phyloP scores from a whole-genome alignment of 2,113 vertebrate genomes.

The Chrysochloris asiatica region DNA sequence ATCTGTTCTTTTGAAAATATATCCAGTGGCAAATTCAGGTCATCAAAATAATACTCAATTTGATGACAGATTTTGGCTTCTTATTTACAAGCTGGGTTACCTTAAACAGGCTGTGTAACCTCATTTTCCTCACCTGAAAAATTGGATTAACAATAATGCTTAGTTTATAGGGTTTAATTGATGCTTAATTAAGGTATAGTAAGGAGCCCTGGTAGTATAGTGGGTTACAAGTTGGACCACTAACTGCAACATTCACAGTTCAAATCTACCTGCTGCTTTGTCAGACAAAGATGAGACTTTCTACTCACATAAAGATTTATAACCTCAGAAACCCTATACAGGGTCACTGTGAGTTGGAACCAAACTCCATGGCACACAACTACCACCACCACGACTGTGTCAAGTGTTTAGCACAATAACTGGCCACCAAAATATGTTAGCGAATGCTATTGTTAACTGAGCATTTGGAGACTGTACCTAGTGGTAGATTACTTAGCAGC shows the following conservation, averaged over 20 bases:
- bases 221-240: too few relatives aligned
- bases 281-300: too few relatives aligned
- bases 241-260: too few relatives aligned
- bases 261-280: too few relatives aligned
- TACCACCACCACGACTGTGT: too few relatives aligned
- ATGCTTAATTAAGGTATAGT: slow-evolving; percentile 7
- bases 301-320: too few relatives aligned
- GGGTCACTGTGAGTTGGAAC: too few relatives aligned
- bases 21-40: background rate
- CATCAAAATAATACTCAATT: slow-evolving; percentile 82
- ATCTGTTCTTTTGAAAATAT: background rate
- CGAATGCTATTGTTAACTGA: background rate
- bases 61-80: slow-evolving; percentile 84
- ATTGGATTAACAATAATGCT: background rate
- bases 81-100: background rate
- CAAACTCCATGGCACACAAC: too few relatives aligned
- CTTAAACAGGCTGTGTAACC: background rate
- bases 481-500: background rate
- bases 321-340: too few relatives aligned
- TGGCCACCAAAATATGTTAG: background rate
- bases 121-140: slow-evolving; percentile 47
- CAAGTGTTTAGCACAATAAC: background rate
- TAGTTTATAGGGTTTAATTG: slow-evolving; percentile 25
- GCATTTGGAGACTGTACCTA: background rate
- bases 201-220: too few relatives aligned